These are phyloP conservation scores for Brachionus manjavacas DNA, from an alignment of 1,140 invertebrate species.

Conservation along the genomic window DNA sequence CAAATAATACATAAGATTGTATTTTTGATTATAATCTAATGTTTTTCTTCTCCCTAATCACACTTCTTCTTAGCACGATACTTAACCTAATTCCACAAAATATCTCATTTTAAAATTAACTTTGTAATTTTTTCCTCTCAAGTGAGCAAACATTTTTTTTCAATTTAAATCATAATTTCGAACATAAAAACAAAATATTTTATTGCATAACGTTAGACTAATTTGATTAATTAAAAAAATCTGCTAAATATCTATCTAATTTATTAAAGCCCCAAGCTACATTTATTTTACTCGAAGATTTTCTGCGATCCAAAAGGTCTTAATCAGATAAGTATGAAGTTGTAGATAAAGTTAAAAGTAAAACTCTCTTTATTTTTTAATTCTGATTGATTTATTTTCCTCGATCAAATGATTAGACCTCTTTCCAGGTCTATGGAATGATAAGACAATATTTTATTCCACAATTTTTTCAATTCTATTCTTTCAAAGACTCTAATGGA, in stretches of 20 bases:
- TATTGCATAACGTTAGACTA: neutral
- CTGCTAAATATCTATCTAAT: neutral
- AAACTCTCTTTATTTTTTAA: too few relatives aligned
- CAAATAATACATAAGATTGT: neutral
- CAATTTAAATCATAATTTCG: neutral
- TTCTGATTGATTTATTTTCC: too few relatives aligned
- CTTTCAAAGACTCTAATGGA: neutral
- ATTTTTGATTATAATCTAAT: too few relatives aligned
- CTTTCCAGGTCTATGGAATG: neutral
- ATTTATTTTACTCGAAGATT: too few relatives aligned
- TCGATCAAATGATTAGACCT: too few relatives aligned
- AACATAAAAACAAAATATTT: neutral
- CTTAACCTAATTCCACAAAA: neutral
- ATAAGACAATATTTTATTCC: neutral
- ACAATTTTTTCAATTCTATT: neutral
- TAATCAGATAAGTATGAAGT: too few relatives aligned
- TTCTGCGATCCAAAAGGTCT: too few relatives aligned
- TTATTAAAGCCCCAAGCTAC: too few relatives aligned
- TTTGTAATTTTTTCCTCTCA: neutral
- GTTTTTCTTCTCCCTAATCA: neutral
- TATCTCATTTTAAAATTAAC: neutral
- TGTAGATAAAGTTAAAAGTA: too few relatives aligned
- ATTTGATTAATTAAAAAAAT: neutral
- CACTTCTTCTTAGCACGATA: neutral
- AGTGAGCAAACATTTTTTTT: neutral